phyloP scores from a whole-genome alignment of 2,113 vertebrate species.

The Arenaria interpres region DNA sequence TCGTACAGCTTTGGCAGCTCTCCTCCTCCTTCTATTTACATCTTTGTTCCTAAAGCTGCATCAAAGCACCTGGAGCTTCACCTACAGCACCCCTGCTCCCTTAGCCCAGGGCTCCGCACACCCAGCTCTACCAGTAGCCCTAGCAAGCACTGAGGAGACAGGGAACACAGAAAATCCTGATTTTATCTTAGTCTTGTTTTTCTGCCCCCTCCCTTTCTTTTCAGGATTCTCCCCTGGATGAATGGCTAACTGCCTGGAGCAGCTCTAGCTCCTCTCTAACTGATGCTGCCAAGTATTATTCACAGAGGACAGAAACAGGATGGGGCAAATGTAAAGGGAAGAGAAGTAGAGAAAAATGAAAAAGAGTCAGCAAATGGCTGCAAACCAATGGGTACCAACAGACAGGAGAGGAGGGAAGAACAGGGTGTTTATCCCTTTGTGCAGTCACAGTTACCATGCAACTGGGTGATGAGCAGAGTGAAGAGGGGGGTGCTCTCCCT shows the following conservation, averaged over 20 bases:
- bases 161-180: not conserved
- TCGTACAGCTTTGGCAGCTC: not conserved
- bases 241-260: not conserved
- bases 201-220: accelerated
- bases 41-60: not conserved
- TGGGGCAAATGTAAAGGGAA: not conserved
- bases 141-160: not conserved
- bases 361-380: not conserved
- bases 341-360: not conserved
- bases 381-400: not conserved
- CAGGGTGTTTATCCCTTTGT: not conserved
- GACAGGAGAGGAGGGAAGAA: not conserved
- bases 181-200: not conserved
- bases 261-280: not conserved
- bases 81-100: not conserved
- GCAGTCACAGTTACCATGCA: not conserved
- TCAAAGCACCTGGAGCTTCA: not conserved
- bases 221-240: not conserved
- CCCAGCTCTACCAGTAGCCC: not conserved
- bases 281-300: not conserved
- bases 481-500: not conserved
- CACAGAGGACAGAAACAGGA: not conserved
- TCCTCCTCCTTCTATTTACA: not conserved
- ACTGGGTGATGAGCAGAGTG: not conserved
- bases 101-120: not conserved